These are phyloP conservation scores for Tetheella fluctuosa DNA, from an alignment of 2,888 invertebrate genomes.

Conservation along the genomic window DNA sequence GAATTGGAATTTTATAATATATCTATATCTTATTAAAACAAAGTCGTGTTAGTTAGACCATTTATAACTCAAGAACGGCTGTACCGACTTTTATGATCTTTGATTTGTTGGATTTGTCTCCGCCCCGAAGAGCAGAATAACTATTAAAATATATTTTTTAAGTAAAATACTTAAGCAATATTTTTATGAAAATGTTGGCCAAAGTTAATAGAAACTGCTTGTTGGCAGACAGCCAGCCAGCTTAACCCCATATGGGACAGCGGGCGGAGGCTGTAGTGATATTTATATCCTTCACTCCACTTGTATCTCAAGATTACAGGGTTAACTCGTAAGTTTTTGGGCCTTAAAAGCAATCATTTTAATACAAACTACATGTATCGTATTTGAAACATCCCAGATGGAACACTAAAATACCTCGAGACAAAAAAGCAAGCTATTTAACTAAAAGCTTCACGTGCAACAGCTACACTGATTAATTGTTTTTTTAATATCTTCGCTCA, in stretches of 20 bases:
- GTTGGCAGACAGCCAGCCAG: conserved; percentile 12
- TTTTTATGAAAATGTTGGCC: not conserved
- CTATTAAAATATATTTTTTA: too few species aligned
- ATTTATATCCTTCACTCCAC: conserved; percentile 6
- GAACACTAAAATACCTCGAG: too few species aligned
- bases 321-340: not conserved
- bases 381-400: too few species aligned
- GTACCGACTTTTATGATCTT: too few species aligned
- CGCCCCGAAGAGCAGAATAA: too few species aligned
- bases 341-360: not conserved
- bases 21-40: too few species aligned
- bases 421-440: not conserved
- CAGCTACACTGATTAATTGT: not conserved
- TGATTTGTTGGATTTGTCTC: too few species aligned
- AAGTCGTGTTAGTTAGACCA: too few species aligned
- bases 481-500: conserved; percentile 1
- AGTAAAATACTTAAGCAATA: too few species aligned
- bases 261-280: not conserved
- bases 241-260: not conserved
- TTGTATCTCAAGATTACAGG: not conserved
- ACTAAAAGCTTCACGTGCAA: not conserved
- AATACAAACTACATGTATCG: not conserved
- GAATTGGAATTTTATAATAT: too few species aligned
- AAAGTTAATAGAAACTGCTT: conserved; percentile 13
- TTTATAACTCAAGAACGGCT: too few species aligned